phyloP scores from a whole-genome alignment of 2,797 vertebrate species.

The Sebastes nivosus region DNA sequence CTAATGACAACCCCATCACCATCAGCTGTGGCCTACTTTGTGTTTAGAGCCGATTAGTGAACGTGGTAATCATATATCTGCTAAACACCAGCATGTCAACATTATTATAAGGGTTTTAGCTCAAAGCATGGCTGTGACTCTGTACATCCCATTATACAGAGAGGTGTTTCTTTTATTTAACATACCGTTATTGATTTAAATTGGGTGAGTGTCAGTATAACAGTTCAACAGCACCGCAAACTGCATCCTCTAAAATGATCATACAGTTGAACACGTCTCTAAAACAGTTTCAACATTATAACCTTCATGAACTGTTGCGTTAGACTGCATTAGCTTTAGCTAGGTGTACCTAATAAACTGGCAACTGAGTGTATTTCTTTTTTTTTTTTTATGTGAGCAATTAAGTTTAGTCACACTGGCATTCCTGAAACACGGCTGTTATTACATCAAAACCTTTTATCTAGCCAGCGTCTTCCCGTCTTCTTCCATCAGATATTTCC shows the following conservation, averaged over 20 bases:
- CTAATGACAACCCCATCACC: not conserved
- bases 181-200: not conserved
- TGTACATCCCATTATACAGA: too few relatives aligned
- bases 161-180: too few relatives aligned
- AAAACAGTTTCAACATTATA: not conserved
- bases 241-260: not conserved
- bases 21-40: too few relatives aligned
- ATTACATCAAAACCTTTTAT: conserved; percentile 26
- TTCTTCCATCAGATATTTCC: conserved; percentile 27
- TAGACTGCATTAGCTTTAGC: not conserved
- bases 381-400: not conserved
- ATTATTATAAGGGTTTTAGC: too few relatives aligned
- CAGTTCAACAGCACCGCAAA: not conserved
- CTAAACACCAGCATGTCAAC: too few relatives aligned
- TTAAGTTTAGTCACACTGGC: not conserved
- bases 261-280: not conserved
- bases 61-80: too few relatives aligned
- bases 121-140: too few relatives aligned
- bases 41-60: too few relatives aligned
- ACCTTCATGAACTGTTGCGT: not conserved
- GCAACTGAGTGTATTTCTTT: not conserved
- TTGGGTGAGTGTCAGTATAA: not conserved
- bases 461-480: conserved; percentile 12
- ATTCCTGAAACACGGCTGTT: conserved; percentile 12
- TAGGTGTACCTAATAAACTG: not conserved